Conservation (phyloP, 2,113 vertebrate species). For the Anser cygnoides region DNA sequence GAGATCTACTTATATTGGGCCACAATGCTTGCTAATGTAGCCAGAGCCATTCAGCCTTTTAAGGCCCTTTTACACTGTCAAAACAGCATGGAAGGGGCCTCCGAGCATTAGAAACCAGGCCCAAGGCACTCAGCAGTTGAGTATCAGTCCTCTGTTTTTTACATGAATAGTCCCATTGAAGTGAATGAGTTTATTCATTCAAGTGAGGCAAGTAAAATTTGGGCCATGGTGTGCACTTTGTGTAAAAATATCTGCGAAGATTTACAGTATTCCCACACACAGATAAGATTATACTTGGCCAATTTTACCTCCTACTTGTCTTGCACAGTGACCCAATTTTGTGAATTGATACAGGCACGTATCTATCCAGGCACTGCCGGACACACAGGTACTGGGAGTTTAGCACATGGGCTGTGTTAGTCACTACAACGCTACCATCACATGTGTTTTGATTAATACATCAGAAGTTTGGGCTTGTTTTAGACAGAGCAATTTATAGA, state of each 20-base stretch:
- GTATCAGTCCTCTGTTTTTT: conserved; percentile 66
- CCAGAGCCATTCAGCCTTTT: conserved; percentile 62
- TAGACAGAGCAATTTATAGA: background rate
- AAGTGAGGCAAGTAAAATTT: conserved; percentile 69
- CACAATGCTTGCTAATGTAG: conserved; percentile 67
- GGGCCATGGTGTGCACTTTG: conserved; percentile 67
- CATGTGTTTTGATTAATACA: conserved; percentile 28
- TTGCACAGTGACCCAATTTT: conserved; percentile 60
- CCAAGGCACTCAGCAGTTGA: conserved; percentile 48
- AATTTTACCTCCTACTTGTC: conserved; percentile 63
- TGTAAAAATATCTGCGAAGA: conserved; percentile 70
- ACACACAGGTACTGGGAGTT: background rate
- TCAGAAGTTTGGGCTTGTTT: conserved; percentile 4
- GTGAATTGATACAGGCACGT: background rate
- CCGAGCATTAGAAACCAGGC: conserved; percentile 51
- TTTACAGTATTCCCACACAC: conserved; percentile 69
- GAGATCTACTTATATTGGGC: conserved; percentile 56
- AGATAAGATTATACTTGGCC: conserved; percentile 69
- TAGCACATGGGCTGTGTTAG: background rate
- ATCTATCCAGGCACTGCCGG: background rate
- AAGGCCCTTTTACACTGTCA: conserved; percentile 56
- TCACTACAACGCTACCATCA: background rate
- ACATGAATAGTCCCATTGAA: conserved; percentile 70
- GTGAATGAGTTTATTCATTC: conserved; percentile 70
- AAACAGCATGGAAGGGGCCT: conserved; percentile 58